phyloP scores from a whole-genome alignment of 2,113 vertebrate species.

The Tachysurus vachellii region DNA sequence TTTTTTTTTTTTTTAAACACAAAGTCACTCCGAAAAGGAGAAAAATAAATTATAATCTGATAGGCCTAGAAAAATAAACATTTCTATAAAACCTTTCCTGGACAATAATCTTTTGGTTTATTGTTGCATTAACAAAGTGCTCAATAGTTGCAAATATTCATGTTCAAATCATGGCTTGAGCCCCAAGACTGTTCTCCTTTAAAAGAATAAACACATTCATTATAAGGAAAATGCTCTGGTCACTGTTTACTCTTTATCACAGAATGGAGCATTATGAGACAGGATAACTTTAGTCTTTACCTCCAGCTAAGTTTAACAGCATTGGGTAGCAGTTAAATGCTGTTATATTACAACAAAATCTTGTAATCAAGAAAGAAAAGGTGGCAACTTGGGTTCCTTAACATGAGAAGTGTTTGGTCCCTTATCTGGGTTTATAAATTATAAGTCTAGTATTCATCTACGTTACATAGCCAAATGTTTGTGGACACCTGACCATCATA shows the following conservation, averaged over 20 bases:
- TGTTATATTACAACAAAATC: too few relatives aligned
- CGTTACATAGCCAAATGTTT: not conserved
- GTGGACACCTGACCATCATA: not conserved
- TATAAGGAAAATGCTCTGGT: not conserved
- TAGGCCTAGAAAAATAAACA: constrained; percentile 31
- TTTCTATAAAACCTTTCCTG: constrained; percentile 12
- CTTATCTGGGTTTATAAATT: not conserved
- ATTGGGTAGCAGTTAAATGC: not conserved
- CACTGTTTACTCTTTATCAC: not conserved
- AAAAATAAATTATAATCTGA: constrained; percentile 27
- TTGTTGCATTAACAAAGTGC: constrained; percentile 22
- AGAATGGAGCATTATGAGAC: not conserved
- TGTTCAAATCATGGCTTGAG: not conserved
- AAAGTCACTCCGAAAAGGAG: not conserved
- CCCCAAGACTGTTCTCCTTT: not conserved
- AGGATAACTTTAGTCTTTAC: not conserved
- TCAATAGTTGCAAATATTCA: not conserved
- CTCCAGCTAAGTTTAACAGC: not conserved
- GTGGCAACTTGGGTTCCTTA: not conserved
- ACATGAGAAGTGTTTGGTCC: constrained; percentile 25
- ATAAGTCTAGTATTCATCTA: not conserved
- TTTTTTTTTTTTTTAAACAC: not conserved
- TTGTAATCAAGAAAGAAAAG: not conserved
- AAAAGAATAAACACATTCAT: not conserved
- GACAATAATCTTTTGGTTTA: not conserved